Evolutionary conservation across 53 echinoderm and acorn worm species (phyloP).

Genomic region (Henricia sp.): DNA sequence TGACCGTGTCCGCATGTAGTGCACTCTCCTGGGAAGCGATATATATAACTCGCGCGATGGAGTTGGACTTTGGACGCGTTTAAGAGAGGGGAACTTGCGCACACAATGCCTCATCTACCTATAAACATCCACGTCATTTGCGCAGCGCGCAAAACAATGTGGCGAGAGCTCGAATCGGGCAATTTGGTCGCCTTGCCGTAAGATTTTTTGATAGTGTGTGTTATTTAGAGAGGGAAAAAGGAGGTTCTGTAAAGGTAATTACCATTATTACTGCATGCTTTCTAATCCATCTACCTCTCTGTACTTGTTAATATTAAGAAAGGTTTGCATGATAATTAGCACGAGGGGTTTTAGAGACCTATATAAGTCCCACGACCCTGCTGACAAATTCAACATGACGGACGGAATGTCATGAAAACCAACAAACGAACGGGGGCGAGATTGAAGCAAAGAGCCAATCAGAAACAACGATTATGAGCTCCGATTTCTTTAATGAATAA

Average conservation of each 20-base stretch:
- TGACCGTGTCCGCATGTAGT: constrained; percentile 30
- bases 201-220: neutral
- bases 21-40: constrained; percentile 43
- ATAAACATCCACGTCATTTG: constrained; percentile 25
- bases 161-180: constrained; percentile 27
- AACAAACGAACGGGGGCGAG: constrained; percentile 40
- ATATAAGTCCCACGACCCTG: neutral
- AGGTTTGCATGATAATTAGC: constrained; percentile 33
- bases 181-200: constrained; percentile 23
- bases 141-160: constrained; percentile 40
- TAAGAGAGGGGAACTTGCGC: constrained; percentile 42
- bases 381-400: constrained; percentile 9
- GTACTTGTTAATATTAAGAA: neutral
- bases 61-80: constrained; percentile 48
- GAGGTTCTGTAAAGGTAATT: neutral
- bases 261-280: constrained; percentile 14
- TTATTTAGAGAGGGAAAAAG: neutral
- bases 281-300: neutral
- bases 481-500: constrained; percentile 53
- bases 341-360: neutral
- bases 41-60: too few species aligned
- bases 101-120: constrained; percentile 23
- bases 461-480: neutral
- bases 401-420: constrained; percentile 25
- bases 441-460: constrained; percentile 6